Conservation (phyloP, 1,140 invertebrate species). For the Pseudomyrmex concolor region DNA sequence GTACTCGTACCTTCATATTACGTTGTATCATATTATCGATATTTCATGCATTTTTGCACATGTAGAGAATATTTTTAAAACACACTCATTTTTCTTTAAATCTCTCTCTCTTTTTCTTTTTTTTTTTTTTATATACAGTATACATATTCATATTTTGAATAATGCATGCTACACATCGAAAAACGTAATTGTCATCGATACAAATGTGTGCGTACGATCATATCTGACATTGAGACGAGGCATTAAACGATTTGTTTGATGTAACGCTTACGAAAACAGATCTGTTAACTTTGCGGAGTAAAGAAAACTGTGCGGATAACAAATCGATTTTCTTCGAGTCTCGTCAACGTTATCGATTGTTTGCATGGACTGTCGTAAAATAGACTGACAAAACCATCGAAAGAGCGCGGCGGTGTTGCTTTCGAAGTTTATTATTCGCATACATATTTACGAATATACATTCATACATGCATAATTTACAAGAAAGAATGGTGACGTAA, state of each 20-base stretch:
- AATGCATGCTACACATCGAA: not conserved
- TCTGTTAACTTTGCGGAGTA: not conserved
- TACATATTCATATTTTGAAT: not conserved
- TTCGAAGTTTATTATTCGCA: conserved; percentile 18
- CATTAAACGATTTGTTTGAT: conserved; percentile 8
- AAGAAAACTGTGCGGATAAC: conserved; percentile 10
- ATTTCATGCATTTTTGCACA: too few species aligned
- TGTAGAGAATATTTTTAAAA: too few species aligned
- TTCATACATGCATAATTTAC: conserved; percentile 13
- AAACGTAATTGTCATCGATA: conserved; percentile 17
- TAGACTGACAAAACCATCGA: not conserved
- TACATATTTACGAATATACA: conserved; percentile 32
- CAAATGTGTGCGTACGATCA: not conserved
- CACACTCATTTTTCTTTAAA: not conserved
- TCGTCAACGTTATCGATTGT: conserved; percentile 28
- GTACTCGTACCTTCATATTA: too few species aligned
- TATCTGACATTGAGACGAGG: not conserved
- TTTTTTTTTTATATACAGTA: not conserved
- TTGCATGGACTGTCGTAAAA: conserved; percentile 6
- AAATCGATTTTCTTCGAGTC: conserved; percentile 17
- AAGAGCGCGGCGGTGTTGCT: not conserved
- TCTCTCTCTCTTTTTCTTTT: too few species aligned
- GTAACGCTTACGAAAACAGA: conserved; percentile 14
- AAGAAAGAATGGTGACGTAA: conserved; percentile 10
- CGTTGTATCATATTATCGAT: too few species aligned